phyloP scores from a whole-genome alignment of 2,113 vertebrate genomes.

The Oryzias curvinotus region DNA sequence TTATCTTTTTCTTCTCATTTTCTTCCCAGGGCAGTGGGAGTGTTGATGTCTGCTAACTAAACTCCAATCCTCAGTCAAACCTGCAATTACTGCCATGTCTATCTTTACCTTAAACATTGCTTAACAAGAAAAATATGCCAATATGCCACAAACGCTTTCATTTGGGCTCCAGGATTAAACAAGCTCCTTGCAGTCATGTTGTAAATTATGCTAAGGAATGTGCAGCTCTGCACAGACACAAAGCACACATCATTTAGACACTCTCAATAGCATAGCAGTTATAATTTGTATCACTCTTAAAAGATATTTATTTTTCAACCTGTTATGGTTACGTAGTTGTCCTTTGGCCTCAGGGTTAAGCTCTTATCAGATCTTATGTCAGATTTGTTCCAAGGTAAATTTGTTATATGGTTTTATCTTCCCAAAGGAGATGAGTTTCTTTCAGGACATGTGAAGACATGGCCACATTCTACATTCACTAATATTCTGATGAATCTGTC shows the following conservation, averaged over 20 bases:
- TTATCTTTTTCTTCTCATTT: constrained; percentile 55
- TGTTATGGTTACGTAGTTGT: constrained; percentile 71
- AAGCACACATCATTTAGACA: constrained; percentile 69
- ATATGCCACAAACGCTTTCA: constrained; percentile 82
- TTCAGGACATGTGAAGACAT: constrained; percentile 69
- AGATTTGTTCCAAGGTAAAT: constrained; percentile 74
- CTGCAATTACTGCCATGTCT: constrained; percentile 82
- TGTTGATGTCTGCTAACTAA: constrained; percentile 74
- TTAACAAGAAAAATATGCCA: constrained; percentile 86
- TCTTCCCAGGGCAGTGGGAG: constrained; percentile 40
- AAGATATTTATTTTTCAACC: constrained; percentile 73
- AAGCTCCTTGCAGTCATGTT: constrained; percentile 77
- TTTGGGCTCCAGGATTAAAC: constrained; percentile 81
- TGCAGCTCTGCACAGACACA: constrained; percentile 72
- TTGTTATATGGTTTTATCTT: constrained; percentile 48
- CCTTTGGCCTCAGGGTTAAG: constrained; percentile 66
- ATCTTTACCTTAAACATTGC: constrained; percentile 85
- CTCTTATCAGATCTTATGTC: constrained; percentile 76
- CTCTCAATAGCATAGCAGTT: constrained; percentile 64
- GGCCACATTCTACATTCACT: constrained; percentile 41
- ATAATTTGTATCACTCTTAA: constrained; percentile 80
- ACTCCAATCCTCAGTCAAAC: constrained; percentile 76
- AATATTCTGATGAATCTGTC: constrained; percentile 28
- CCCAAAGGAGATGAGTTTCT: constrained; percentile 36
- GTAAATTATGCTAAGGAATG: constrained; percentile 86